Percentiles rank a stretch among this genome's conserved stretches.
Evolutionary conservation across 2,888 invertebrate genomes (phyloP).

Genomic region (Chironomus tentans): DNA sequence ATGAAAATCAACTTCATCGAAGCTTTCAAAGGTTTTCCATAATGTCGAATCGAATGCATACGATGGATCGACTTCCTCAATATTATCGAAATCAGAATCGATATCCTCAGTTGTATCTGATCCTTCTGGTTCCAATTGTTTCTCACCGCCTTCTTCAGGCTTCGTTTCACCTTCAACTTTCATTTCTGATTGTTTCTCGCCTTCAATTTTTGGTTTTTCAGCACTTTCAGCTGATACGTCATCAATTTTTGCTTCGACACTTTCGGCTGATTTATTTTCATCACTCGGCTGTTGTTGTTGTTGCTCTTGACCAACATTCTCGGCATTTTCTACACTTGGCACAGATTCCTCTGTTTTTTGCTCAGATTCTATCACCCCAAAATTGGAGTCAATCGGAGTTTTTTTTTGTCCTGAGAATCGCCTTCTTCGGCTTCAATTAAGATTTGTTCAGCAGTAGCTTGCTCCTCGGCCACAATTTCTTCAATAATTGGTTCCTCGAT

Average conservation of each 20-base stretch:
- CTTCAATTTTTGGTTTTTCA: slow-evolving; percentile 38
- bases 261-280: slow-evolving; percentile 10
- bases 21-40: not conserved
- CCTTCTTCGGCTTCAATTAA: not conserved
- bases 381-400: slow-evolving; percentile 20
- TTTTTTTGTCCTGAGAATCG: slow-evolving; percentile 26
- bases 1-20: slow-evolving; percentile 15
- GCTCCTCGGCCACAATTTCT: not conserved
- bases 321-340: slow-evolving; percentile 2
- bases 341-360: not conserved
- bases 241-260: not conserved
- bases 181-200: slow-evolving; percentile 36
- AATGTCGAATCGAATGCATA: slow-evolving; percentile 6
- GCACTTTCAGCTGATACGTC: not conserved
- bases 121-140: slow-evolving; percentile 13
- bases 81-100: slow-evolving; percentile 31
- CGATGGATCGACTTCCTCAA: slow-evolving; percentile 19
- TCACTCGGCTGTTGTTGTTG: not conserved
- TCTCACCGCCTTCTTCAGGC: slow-evolving; percentile 26
- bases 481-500: not conserved
- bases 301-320: slow-evolving; percentile 22
- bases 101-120: slow-evolving; percentile 35
- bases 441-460: not conserved
- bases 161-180: not conserved
- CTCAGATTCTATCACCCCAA: slow-evolving; percentile 9